Conservation (phyloP, 2,113 vertebrate species). For the Ondatra zibethicus region DNA sequence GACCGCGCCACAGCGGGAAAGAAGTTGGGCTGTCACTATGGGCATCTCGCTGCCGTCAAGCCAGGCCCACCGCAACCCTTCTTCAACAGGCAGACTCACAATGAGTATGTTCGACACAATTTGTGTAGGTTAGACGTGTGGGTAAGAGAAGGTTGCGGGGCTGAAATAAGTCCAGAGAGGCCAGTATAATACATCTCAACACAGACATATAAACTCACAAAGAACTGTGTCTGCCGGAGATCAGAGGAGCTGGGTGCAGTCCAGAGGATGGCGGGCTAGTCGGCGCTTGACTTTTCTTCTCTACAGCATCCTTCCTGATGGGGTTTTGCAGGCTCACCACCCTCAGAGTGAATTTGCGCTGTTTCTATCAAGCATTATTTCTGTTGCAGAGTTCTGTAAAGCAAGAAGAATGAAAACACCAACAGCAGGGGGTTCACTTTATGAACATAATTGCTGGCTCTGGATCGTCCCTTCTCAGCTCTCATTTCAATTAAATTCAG, state of each 20-base stretch:
- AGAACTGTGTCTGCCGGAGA: neutral
- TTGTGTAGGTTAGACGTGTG: neutral
- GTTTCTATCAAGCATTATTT: rapidly evolving
- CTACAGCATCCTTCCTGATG: rapidly evolving
- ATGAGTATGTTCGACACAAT: neutral
- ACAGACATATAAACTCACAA: neutral
- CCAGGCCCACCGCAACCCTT: rapidly evolving
- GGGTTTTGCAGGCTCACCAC: neutral
- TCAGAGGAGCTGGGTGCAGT: neutral
- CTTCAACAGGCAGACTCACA: too few species aligned
- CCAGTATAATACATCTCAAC: neutral
- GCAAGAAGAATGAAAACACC: neutral
- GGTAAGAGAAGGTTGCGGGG: rapidly evolving
- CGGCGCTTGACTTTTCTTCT: neutral
- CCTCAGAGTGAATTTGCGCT: neutral
- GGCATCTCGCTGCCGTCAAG: neutral
- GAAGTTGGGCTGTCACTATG: neutral
- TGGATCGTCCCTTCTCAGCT: neutral
- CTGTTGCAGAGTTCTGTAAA: neutral
- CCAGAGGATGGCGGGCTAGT: neutral
- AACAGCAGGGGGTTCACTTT: neutral
- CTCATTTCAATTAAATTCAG: neutral
- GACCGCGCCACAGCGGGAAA: neutral
- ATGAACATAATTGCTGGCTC: neutral
- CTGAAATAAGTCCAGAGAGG: neutral